Percentiles rank a stretch among this genome's conserved stretches.
phyloP scores from a whole-genome alignment of 2,888 invertebrate species.

The Pachliopta kotzebuea region DNA sequence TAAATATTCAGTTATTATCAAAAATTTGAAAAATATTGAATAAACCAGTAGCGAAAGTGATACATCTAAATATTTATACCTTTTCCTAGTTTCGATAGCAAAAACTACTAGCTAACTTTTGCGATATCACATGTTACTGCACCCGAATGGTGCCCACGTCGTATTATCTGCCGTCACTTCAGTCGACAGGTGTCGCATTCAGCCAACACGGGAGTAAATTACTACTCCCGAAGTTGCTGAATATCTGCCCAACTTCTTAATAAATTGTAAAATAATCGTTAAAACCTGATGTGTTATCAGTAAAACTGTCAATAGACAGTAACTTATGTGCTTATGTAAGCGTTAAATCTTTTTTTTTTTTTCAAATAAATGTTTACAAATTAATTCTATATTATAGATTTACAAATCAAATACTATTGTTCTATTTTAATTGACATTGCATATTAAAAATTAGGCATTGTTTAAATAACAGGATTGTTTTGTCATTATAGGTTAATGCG shows the following conservation, averaged over 20 bases:
- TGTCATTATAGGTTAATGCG: no score
- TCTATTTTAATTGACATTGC: neutral
- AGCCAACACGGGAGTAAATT: conserved; percentile 79
- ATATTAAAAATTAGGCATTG: neutral
- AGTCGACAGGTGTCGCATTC: conserved; percentile 79
- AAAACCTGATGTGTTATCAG: conserved; percentile 51
- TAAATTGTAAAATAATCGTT: conserved; percentile 70
- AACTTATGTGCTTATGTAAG: no score
- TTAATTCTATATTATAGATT: no score
- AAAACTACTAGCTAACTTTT: conserved; percentile 41
- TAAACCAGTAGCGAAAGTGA: neutral
- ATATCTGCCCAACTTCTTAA: conserved; percentile 69
- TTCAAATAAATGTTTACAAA: no score
- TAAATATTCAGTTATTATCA: conserved; percentile 48
- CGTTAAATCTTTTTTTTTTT: no score
- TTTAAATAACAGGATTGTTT: neutral
- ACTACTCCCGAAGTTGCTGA: conserved; percentile 76
- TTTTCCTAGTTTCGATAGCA: neutral
- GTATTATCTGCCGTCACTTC: conserved; percentile 77
- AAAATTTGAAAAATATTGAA: neutral
- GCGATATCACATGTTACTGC: conserved; percentile 60
- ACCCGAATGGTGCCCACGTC: conserved; percentile 72
- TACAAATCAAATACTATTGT: neutral
- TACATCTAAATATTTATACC: neutral
- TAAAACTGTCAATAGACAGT: conserved; percentile 40